Percentiles rank a stretch among this genome's conserved stretches.
phyloP scores from a whole-genome alignment of 2,113 vertebrate species.

The Ptychochromis oligacanthus region DNA sequence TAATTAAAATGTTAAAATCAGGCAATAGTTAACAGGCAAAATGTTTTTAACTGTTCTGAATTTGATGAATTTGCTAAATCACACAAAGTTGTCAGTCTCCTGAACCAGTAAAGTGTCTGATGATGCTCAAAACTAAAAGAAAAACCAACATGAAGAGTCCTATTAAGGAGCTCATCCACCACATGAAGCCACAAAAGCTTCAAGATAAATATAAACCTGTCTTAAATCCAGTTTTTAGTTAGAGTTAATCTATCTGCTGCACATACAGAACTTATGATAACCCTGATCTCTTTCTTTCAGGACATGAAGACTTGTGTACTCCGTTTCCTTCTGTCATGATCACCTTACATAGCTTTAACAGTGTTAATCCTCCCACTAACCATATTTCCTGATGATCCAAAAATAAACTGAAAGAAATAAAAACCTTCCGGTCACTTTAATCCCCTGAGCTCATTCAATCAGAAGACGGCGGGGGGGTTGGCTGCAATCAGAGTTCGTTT shows the following conservation, averaged over 20 bases:
- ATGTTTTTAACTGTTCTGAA: too few species aligned
- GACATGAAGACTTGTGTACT: neutral
- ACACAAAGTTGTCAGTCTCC: too few species aligned
- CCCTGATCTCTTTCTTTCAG: neutral
- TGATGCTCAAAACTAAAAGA: neutral
- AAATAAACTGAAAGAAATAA: conserved; percentile 23
- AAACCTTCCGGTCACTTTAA: conserved; percentile 17
- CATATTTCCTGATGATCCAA: conserved; percentile 18
- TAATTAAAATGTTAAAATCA: too few species aligned
- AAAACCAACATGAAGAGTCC: neutral
- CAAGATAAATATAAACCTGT: too few species aligned
- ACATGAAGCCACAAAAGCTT: neutral
- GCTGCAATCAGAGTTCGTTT: conserved; percentile 21
- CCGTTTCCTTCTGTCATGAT: neutral
- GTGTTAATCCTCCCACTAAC: neutral
- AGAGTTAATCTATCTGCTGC: neutral
- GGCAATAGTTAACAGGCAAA: too few species aligned
- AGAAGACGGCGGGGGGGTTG: neutral
- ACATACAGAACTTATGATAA: accelerated
- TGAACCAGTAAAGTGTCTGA: neutral
- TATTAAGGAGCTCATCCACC: neutral
- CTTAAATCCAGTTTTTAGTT: too few species aligned
- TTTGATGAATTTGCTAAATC: too few species aligned
- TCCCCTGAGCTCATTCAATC: conserved; percentile 7
- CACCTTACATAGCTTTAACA: neutral